A percentile compares a stretch with the other conserved stretches of the same genome.
phyloP scores from a whole-genome alignment of 2,888 invertebrate species.

The Plebejus anna region DNA sequence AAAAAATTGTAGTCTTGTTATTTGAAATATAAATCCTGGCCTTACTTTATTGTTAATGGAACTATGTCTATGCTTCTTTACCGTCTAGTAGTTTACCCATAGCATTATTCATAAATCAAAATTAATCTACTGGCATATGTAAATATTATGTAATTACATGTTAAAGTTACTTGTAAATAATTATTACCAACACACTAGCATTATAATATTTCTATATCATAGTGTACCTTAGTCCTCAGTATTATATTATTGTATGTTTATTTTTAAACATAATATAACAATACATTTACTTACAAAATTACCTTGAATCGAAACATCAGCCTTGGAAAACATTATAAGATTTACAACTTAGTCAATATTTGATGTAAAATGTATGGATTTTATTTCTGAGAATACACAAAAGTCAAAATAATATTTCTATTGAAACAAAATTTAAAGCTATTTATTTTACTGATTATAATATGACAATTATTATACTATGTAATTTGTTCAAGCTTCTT shows the following conservation, averaged over 20 bases:
- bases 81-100: not conserved
- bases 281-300: not conserved
- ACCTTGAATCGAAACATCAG: not conserved
- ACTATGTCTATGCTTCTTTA: not conserved
- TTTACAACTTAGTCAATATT: not conserved
- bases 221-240: not conserved
- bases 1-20: not conserved
- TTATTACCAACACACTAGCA: not conserved
- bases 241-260: not conserved
- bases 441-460: not conserved
- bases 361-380: not conserved
- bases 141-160: not conserved
- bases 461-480: not conserved
- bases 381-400: not conserved
- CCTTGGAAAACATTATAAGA: not conserved
- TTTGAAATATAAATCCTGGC: not conserved
- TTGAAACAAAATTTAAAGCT: slow-evolving; percentile 6
- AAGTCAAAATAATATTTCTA: slow-evolving; percentile 3
- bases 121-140: slow-evolving; percentile 17
- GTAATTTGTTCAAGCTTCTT: slow-evolving; percentile 20
- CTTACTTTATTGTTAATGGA: not conserved
- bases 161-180: not conserved
- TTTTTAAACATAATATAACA: not conserved
- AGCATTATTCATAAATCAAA: not conserved
- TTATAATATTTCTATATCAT: not conserved